phyloP scores from a whole-genome alignment of 1,140 invertebrate genomes.

The Aphis craccivora region DNA sequence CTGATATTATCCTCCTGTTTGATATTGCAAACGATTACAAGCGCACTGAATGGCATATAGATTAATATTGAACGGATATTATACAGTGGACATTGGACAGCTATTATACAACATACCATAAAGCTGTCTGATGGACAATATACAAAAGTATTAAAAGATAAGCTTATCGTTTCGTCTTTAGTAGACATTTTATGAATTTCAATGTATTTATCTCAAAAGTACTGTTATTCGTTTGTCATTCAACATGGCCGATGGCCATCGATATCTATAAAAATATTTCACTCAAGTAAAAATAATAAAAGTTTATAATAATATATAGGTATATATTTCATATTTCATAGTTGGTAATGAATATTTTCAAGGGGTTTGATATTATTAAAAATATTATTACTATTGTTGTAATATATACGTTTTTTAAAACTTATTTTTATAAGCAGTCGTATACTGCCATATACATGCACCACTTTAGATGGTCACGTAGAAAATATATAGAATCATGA shows the following conservation, averaged over 20 bases:
- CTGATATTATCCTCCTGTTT: neutral
- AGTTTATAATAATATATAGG: neutral
- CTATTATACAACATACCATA: neutral
- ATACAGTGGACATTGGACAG: neutral
- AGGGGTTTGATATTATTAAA: neutral
- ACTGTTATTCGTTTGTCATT: neutral
- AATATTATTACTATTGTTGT: neutral
- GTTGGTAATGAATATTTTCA: neutral
- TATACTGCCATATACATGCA: neutral
- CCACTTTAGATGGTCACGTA: too few relatives aligned
- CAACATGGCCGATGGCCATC: neutral
- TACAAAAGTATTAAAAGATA: neutral
- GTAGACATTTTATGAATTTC: neutral
- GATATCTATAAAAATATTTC: neutral
- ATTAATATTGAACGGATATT: neutral
- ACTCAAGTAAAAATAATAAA: neutral
- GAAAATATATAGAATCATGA: neutral
- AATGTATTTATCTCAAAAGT: slow-evolving; percentile 7
- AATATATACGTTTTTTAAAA: neutral
- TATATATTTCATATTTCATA: neutral
- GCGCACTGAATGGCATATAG: neutral
- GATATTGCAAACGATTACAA: neutral
- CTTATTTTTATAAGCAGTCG: neutral
- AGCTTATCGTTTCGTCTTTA: neutral
- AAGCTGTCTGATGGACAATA: neutral